Evolutionary conservation across 2,888 invertebrate genomes (phyloP), one percentile per base, ranked within the genome.

Genomic region (Latrodectus hesperus): DNA sequence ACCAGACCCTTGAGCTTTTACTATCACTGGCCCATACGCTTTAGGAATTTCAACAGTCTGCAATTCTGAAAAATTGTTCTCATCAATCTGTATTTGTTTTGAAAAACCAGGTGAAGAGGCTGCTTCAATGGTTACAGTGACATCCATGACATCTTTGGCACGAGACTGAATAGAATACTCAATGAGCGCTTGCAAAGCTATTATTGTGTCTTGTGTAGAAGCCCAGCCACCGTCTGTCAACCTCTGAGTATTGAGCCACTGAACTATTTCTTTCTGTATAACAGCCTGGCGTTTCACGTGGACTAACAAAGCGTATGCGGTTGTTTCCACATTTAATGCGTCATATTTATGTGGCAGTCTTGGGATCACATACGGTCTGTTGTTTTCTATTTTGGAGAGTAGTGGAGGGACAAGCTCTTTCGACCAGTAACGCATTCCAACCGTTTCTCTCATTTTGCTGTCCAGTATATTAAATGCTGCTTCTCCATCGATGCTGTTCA

Each of bases 21-120:
- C 97, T 93, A 97, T 96, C 64, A 98, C 96, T 0, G 97, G 97
- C 91, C 98, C 98, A 96, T 97, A 98, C 73, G 98, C 98, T 91
- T 96, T 95, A 0, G 97, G 97, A 92, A 98, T 96, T 95, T 96
- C 95, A 83, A 97, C 94, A 89, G 93, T 94, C 93, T 97, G 97
- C 91, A 96, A 93, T 90, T 94, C 93, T 9, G 96, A 97, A 84
- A 97, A 93, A 93, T 97, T 96, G 89, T 95, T 94, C 91, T 96
- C 95, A 90, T 84, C 87, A 38, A 90, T 88, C 12, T 89, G 89
- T 10, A 90, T 51, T 12, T 89, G 88, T 22, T 73, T 64, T 0
- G 88, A 94, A 90, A 94, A 92, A 5, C 95, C 96, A 1, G 94
- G 94, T 75, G 96, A 93, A 12, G 97, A 95, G 0, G 96, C 96